phyloP scores from a whole-genome alignment of 2,113 vertebrate species.

The Vanacampus margaritifer region DNA sequence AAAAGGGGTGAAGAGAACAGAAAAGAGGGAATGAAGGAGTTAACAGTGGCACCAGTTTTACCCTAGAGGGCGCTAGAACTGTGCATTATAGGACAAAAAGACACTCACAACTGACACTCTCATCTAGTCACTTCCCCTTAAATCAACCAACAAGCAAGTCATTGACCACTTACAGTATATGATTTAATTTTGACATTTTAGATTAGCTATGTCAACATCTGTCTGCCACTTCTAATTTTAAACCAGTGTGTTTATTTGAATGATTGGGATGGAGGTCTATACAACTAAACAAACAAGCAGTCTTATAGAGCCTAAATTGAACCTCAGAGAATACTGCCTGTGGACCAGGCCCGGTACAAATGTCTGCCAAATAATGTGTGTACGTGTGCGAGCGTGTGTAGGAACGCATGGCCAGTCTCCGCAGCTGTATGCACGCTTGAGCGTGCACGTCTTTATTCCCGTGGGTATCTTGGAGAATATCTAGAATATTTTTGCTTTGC shows the following conservation, averaged over 20 bases:
- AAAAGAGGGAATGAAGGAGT: background rate
- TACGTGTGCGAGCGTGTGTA: conserved; percentile 15
- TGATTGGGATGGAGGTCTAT: conserved; percentile 7
- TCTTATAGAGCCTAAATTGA: conserved; percentile 14
- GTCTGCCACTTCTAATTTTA: background rate
- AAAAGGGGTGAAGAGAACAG: conserved; percentile 10
- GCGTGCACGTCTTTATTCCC: conserved; percentile 12
- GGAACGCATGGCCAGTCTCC: conserved; percentile 11
- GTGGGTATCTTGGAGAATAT: conserved; percentile 3
- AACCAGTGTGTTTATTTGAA: background rate
- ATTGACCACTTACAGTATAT: background rate
- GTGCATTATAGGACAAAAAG: background rate
- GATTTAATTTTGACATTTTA: background rate
- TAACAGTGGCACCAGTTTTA: background rate
- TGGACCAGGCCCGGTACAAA: conserved; percentile 16
- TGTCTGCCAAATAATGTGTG: conserved; percentile 19
- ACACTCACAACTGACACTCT: background rate
- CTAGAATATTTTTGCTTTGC: background rate
- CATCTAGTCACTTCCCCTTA: background rate
- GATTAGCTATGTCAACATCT: background rate
- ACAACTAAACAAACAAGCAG: conserved; percentile 3
- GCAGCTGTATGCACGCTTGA: conserved; percentile 1
- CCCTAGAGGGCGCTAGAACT: conserved; percentile 42
- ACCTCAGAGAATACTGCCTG: conserved; percentile 32
- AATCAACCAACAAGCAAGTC: background rate